A percentile compares a stretch with the other conserved stretches of the same genome.
phyloP scores from a whole-genome alignment of 2,888 invertebrate species.

The Steinernema carpocapsae region DNA sequence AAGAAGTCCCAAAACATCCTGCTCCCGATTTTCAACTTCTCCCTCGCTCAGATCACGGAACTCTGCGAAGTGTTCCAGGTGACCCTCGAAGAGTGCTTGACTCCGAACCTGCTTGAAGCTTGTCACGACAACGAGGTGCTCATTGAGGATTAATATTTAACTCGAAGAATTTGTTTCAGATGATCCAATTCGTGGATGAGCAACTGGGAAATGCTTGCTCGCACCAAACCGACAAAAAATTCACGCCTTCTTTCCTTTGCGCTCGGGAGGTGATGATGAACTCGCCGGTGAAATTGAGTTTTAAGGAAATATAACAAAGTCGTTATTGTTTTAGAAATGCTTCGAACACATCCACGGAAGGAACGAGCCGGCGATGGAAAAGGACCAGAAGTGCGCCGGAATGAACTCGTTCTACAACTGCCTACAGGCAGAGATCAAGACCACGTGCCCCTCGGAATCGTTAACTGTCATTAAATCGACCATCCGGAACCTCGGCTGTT shows the following conservation, averaged over 20 bases:
- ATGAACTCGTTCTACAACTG: constrained; percentile 36
- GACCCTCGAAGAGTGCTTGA: constrained; percentile 27
- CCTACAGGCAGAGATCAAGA: constrained; percentile 27
- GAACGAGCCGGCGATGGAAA: constrained; percentile 2
- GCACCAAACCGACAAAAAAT: not conserved
- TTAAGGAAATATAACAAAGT: too few relatives aligned
- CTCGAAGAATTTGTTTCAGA: too few relatives aligned
- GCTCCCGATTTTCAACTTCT: constrained; percentile 8
- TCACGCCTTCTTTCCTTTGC: not conserved
- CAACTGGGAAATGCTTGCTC: constrained; percentile 12
- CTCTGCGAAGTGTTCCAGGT: constrained; percentile 26
- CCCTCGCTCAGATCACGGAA: not conserved
- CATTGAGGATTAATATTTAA: too few relatives aligned
- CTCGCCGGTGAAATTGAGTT: constrained; percentile 17
- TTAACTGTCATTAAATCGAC: constrained; percentile 1
- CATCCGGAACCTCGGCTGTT: constrained; percentile 32
- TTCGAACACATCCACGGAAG: constrained; percentile 9
- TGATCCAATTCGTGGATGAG: constrained; percentile 18
- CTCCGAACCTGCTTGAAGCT: constrained; percentile 5
- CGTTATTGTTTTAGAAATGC: constrained; percentile 28
- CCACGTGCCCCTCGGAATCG: not conserved
- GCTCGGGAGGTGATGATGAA: not conserved
- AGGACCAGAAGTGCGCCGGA: not conserved
- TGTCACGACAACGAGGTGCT: constrained; percentile 18
- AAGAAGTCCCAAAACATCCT: not conserved